A percentile compares a stretch with the other conserved stretches of the same genome.
Conservation (phyloP, 2,888 invertebrate species). For the Dusona sp. region DNA sequence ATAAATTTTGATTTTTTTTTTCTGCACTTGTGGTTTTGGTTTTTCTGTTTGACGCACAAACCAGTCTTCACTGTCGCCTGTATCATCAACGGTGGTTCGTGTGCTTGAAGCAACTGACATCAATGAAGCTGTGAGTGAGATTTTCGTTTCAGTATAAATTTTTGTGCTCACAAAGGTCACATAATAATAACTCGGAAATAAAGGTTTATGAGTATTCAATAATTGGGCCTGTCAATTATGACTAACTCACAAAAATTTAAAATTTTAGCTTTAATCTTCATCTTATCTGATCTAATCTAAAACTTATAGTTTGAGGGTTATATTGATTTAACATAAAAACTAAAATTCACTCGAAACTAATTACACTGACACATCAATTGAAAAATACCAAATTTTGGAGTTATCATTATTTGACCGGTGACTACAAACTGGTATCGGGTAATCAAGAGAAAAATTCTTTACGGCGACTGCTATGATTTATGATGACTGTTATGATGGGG, state of each 20-base stretch:
- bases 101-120: constrained; percentile 79
- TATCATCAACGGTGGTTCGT: constrained; percentile 77
- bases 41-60: constrained; percentile 81
- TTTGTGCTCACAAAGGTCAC: neutral
- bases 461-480: neutral
- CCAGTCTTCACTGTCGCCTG: constrained; percentile 81
- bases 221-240: neutral
- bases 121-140: constrained; percentile 81
- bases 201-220: neutral
- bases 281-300: neutral
- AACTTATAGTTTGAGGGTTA: neutral
- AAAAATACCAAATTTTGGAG: neutral
- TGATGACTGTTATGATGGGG: too few species aligned
- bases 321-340: neutral
- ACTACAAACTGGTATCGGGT: neutral
- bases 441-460: neutral
- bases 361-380: neutral
- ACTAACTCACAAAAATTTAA: neutral
- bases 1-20: constrained; percentile 67
- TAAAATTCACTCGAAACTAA: neutral
- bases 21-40: constrained; percentile 84
- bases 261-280: neutral
- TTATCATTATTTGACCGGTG: neutral
- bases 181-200: neutral
- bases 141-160: constrained; percentile 52